A percentile compares a stretch with the other conserved stretches of the same genome.
phyloP scores from a whole-genome alignment of 2,888 invertebrate genomes.

The Napeogenes sylphis region DNA sequence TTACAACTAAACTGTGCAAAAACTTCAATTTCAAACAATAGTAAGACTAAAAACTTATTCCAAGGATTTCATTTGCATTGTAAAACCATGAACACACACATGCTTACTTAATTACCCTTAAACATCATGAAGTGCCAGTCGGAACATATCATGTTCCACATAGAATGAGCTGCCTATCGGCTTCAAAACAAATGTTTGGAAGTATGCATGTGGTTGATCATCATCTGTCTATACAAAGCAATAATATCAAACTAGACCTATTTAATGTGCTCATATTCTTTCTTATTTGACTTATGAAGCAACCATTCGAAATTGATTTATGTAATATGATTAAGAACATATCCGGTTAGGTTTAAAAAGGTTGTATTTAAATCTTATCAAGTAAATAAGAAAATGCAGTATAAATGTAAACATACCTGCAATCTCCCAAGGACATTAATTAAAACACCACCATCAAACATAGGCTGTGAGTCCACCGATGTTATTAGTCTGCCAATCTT shows the following conservation, averaged over 20 bases:
- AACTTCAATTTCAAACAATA: no score
- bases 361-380: not conserved
- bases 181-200: slow-evolving; percentile 95
- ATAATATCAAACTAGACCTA: slow-evolving; percentile 31
- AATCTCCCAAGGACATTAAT: slow-evolving; percentile 97
- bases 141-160: slow-evolving; percentile 96
- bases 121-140: slow-evolving; percentile 91
- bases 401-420: slow-evolving; percentile 82
- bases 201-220: slow-evolving; percentile 95
- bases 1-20: no score
- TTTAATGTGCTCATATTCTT: no score
- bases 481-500: slow-evolving; percentile 95
- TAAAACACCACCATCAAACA: slow-evolving; percentile 96
- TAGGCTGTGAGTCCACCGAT: slow-evolving; percentile 97
- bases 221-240: slow-evolving; percentile 92
- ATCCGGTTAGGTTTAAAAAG: no score
- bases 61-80: not conserved
- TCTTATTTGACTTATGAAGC: no score
- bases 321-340: no score
- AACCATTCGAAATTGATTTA: not conserved
- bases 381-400: slow-evolving; percentile 9
- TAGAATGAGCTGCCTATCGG: slow-evolving; percentile 92
- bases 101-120: slow-evolving; percentile 53
- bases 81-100: slow-evolving; percentile 34
- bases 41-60: no score